Percentiles rank a stretch among this genome's conserved stretches.
phyloP scores from a whole-genome alignment of 2,113 vertebrate genomes.

The Sphyrna mokarran region DNA sequence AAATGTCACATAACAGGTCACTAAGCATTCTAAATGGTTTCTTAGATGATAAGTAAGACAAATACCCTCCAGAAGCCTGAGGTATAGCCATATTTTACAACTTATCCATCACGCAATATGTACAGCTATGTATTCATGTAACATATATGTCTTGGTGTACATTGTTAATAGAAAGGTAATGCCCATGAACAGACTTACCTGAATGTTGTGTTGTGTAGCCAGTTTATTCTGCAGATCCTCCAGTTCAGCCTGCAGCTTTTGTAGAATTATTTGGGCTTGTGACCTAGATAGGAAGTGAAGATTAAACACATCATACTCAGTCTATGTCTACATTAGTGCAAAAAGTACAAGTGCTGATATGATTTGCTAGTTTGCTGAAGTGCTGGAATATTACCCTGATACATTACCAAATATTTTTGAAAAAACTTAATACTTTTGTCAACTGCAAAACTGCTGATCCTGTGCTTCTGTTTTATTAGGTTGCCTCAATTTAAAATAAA shows the following conservation, averaged over 20 bases:
- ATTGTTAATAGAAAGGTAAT: not conserved
- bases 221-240: conserved; percentile 52
- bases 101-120: not conserved
- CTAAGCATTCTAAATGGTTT: not conserved
- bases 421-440: not conserved
- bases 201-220: conserved; percentile 46
- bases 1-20: not conserved
- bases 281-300: conserved; percentile 43
- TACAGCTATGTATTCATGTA: not conserved
- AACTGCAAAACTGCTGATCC: not conserved
- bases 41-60: too few species aligned
- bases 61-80: not conserved
- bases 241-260: conserved; percentile 56
- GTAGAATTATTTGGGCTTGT: conserved; percentile 49
- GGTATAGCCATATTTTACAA: not conserved
- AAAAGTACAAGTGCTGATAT: not conserved
- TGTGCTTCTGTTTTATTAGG: not conserved
- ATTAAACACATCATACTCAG: not conserved
- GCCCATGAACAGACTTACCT: conserved; percentile 46
- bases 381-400: not conserved
- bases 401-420: not conserved
- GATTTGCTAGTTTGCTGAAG: not conserved
- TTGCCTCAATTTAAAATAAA: not conserved
- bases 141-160: not conserved
- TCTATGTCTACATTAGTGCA: not conserved